Evolutionary conservation across 1,140 invertebrate genomes (phyloP).

Genomic region (Pomacea maculata): DNA sequence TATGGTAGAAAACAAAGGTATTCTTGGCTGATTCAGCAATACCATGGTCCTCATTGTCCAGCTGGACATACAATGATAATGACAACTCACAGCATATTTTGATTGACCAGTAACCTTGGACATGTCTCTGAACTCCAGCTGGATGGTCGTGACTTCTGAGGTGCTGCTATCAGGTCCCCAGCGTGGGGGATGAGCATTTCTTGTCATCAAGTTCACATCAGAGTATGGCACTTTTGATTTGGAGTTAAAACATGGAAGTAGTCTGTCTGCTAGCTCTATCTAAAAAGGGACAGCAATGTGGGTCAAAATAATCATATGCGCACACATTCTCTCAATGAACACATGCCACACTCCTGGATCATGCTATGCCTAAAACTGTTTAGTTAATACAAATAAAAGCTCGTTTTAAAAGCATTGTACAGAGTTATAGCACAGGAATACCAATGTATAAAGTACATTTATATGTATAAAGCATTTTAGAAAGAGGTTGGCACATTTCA

Average conservation of each 20-base stretch:
- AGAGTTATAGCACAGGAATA: too few species aligned
- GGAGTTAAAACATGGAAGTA: slow-evolving; percentile 96
- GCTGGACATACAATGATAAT: neutral
- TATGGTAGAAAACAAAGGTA: slow-evolving; percentile 1
- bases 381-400: too few species aligned
- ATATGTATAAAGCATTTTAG: too few species aligned
- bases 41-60: neutral
- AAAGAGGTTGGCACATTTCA: too few species aligned
- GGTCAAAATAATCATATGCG: too few species aligned
- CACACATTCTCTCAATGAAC: too few species aligned
- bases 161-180: slow-evolving; percentile 84
- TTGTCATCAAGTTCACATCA: slow-evolving; percentile 88
- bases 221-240: slow-evolving; percentile 96
- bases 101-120: slow-evolving; percentile 93
- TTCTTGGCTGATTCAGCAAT: neutral
- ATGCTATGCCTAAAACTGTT: too few species aligned
- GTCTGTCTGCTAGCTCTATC: slow-evolving; percentile 86
- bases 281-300: slow-evolving; percentile 25
- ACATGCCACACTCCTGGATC: too few species aligned
- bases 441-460: too few species aligned
- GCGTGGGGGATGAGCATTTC: slow-evolving; percentile 70
- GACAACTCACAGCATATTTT: slow-evolving; percentile 83
- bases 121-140: slow-evolving; percentile 95
- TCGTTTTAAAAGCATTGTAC: too few species aligned
- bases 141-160: slow-evolving; percentile 72